phyloP scores from a whole-genome alignment of 30 jellyfish, hydroid and myxozoan genomes.

The Hydractinia echinata region DNA sequence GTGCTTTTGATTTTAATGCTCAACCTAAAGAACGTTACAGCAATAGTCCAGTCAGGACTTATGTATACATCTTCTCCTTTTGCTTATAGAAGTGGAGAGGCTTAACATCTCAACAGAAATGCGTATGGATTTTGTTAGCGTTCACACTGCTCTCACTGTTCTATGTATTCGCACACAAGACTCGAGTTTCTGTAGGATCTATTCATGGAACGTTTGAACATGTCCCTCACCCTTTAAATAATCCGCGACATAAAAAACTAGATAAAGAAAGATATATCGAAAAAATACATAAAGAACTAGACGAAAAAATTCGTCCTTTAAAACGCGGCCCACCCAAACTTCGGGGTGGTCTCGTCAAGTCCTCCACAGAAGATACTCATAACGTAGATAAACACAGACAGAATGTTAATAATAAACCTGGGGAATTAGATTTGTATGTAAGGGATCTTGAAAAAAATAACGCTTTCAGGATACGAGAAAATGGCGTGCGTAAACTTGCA shows the following conservation, averaged over 20 bases:
- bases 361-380: neutral
- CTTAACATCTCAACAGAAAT: slow-evolving; percentile 62
- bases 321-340: slow-evolving; percentile 81
- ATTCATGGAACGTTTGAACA: slow-evolving; percentile 45
- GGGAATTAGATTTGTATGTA: slow-evolving; percentile 1
- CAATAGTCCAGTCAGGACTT: neutral
- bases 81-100: slow-evolving; percentile 70
- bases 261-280: slow-evolving; percentile 21
- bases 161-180: slow-evolving; percentile 31
- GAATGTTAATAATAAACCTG: neutral
- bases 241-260: slow-evolving; percentile 24
- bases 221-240: slow-evolving; percentile 33
- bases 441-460: neutral
- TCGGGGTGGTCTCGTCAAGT: neutral
- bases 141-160: slow-evolving; percentile 39
- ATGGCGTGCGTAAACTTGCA: neutral
- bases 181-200: slow-evolving; percentile 60
- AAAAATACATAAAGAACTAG: slow-evolving; percentile 26
- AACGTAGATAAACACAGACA: neutral
- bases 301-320: slow-evolving; percentile 21
- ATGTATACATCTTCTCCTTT: neutral
- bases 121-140: slow-evolving; percentile 27
- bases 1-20: too few relatives aligned
- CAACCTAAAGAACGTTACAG: neutral
- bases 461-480: neutral